Percentiles rank a stretch among this genome's conserved stretches.
phyloP scores from a whole-genome alignment of 2,888 invertebrate genomes.

The Chymomyza fuscimana region DNA sequence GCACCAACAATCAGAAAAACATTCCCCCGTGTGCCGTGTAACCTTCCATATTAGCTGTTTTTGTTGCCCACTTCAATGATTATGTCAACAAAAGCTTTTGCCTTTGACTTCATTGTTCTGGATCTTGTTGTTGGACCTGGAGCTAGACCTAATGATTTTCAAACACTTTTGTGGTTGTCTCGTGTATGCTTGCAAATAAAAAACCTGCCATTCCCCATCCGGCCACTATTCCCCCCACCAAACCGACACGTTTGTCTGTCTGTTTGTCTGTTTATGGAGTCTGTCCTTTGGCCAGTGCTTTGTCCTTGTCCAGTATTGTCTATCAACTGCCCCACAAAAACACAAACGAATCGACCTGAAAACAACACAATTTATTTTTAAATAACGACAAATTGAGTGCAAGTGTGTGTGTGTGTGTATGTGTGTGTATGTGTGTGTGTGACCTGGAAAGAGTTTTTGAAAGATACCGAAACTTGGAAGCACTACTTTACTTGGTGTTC shows the following conservation, averaged over 20 bases:
- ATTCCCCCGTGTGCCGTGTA: background rate
- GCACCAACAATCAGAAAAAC: background rate
- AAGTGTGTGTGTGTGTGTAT: no score
- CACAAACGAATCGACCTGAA: slow-evolving; percentile 1
- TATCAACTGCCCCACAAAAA: background rate
- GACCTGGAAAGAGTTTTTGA: background rate
- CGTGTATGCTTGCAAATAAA: background rate
- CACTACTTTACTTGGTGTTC: background rate
- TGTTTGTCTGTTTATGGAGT: background rate
- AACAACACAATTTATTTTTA: slow-evolving; percentile 42
- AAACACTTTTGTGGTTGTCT: background rate
- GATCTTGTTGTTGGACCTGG: background rate
- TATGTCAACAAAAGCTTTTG: slow-evolving; percentile 47
- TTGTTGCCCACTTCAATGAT: slow-evolving; percentile 37
- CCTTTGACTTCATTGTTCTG: slow-evolving; percentile 16
- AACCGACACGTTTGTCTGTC: background rate
- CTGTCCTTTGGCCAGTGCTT: background rate
- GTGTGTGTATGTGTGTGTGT: background rate
- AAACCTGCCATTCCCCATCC: background rate
- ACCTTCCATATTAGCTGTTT: slow-evolving; percentile 14
- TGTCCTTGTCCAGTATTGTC: background rate
- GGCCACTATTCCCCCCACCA: no score
- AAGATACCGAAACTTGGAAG: background rate
- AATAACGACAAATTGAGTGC: slow-evolving; percentile 43
- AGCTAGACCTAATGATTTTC: slow-evolving; percentile 39